A percentile compares a stretch with the other conserved stretches of the same genome.
Evolutionary conservation across 2,113 vertebrate genomes (phyloP).

Genomic region (Strigops habroptila): DNA sequence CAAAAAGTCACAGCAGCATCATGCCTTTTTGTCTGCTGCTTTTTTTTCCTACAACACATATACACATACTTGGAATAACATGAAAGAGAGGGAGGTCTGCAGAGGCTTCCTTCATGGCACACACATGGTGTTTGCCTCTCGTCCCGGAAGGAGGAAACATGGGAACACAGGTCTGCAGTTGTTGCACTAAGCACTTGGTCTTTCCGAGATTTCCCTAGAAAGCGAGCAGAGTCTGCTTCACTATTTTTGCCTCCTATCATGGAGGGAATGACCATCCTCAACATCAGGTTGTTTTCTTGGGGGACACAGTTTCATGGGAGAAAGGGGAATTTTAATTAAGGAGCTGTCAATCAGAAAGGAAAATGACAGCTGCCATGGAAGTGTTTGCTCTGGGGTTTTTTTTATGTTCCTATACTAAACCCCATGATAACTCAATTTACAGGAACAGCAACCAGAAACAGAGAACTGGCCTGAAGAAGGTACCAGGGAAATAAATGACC

Average conservation of each 20-base stretch:
- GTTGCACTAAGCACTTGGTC: neutral
- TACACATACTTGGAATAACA: neutral
- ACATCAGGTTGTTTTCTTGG: neutral
- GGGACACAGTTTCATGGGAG: neutral
- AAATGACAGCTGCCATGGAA: neutral
- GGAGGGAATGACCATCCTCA: neutral
- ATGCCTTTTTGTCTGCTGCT: neutral
- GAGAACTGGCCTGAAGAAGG: neutral
- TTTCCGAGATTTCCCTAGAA: neutral
- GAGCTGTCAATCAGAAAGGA: neutral
- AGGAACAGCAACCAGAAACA: neutral
- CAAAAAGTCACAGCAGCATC: neutral
- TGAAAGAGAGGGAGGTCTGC: neutral
- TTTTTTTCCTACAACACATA: neutral
- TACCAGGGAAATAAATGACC: neutral
- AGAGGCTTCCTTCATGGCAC: fast-evolving
- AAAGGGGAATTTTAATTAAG: neutral
- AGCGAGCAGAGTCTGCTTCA: fast-evolving
- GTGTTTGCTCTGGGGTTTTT: neutral
- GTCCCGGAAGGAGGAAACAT: fast-evolving
- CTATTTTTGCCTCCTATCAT: neutral
- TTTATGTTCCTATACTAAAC: neutral
- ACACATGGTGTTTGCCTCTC: neutral
- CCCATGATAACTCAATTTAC: neutral
- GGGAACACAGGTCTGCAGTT: neutral